Conservation (phyloP, 2,797 vertebrate genomes). For the Petrocephalus schoutedeni region DNA sequence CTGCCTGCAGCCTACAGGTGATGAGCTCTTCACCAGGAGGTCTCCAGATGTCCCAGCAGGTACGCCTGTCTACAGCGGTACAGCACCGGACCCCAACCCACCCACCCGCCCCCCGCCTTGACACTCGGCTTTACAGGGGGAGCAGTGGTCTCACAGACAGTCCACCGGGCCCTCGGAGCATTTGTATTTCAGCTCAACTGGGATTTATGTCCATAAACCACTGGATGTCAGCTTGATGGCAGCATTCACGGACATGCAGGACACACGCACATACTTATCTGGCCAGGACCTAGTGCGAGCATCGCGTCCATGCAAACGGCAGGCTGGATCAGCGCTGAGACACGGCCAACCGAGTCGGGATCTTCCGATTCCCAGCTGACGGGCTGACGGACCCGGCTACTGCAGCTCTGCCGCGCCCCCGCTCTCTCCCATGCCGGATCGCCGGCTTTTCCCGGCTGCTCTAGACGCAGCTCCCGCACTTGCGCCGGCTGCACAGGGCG, state of each 20-base stretch:
- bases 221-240: neutral
- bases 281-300: neutral
- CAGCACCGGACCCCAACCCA: too few relatives aligned
- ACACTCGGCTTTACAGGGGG: neutral
- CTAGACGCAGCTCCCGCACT: neutral
- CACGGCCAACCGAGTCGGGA: neutral
- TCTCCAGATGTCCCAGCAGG: neutral
- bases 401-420: neutral
- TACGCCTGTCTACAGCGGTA: neutral
- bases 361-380: neutral
- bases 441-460: neutral
- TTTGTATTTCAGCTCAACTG: neutral
- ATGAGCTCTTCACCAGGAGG: conserved; percentile 7
- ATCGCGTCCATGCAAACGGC: neutral
- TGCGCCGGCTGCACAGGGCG: neutral
- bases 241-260: neutral
- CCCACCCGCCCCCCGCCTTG: neutral
- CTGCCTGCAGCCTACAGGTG: neutral
- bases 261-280: conserved; percentile 11
- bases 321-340: neutral
- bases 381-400: neutral
- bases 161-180: neutral
- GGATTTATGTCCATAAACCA: neutral
- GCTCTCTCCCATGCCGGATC: conserved; percentile 7
- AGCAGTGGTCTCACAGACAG: neutral